Evolutionary conservation across 2,888 invertebrate species (phyloP).

Genomic region (Drosophila paranaensis): DNA sequence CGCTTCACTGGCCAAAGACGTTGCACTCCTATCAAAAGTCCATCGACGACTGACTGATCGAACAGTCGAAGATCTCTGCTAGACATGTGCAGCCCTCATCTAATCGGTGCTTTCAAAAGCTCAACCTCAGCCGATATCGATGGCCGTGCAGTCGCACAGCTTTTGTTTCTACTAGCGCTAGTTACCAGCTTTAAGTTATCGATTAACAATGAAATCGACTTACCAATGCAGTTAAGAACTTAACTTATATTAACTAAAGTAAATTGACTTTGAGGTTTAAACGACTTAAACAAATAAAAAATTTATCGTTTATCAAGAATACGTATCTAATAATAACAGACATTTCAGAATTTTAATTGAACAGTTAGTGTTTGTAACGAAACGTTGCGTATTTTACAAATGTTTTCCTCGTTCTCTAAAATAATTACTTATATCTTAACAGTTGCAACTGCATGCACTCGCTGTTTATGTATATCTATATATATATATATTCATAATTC

Average conservation of each 20-base stretch:
- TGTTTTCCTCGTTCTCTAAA: not conserved
- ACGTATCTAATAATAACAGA: constrained; percentile 13
- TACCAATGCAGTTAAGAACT: not conserved
- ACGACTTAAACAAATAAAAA: constrained; percentile 26
- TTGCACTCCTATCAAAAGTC: not conserved
- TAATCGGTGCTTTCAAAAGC: constrained; percentile 10
- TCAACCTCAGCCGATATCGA: constrained; percentile 25
- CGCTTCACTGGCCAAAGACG: not conserved
- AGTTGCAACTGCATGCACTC: constrained; percentile 27
- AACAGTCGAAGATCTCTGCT: not conserved
- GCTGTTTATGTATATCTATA: constrained; percentile 16
- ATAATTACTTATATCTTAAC: constrained; percentile 31
- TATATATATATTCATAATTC: constrained; percentile 33
- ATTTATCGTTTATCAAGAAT: constrained; percentile 39
- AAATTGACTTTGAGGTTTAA: not conserved
- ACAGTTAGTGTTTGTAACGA: constrained; percentile 39
- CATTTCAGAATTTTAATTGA: constrained; percentile 31
- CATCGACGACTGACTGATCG: constrained; percentile 36
- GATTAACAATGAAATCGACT: not conserved
- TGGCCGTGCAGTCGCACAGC: constrained; percentile 1
- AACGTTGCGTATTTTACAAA: constrained; percentile 16
- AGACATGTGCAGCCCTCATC: constrained; percentile 8
- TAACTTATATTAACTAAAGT: no score
- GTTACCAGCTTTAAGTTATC: not conserved
- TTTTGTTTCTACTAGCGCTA: not conserved